A percentile compares a stretch with the other conserved stretches of the same genome.
Evolutionary conservation across 2,797 vertebrate species (phyloP).

Genomic region (Falco biarmicus): DNA sequence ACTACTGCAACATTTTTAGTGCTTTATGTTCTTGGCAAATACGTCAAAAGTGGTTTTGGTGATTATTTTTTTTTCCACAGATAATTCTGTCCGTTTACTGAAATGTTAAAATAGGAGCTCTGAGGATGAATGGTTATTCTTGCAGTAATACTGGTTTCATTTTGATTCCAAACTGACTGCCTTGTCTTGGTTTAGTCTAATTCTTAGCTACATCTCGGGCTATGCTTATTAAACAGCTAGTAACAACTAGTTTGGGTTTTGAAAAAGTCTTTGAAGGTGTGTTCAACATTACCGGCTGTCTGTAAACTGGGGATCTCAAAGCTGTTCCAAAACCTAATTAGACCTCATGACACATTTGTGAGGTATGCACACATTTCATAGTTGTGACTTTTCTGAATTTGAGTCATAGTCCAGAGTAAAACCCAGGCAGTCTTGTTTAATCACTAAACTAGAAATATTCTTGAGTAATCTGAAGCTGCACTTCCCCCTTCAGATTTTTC

Average conservation of each 20-base stretch:
- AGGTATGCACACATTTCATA: slow-evolving; percentile 9
- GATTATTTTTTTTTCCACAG: background rate
- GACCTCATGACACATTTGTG: slow-evolving; percentile 25
- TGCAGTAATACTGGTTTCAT: background rate
- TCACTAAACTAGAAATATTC: background rate
- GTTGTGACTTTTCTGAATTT: slow-evolving; percentile 43
- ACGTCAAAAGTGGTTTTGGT: background rate
- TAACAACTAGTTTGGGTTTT: background rate
- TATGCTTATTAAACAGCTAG: background rate
- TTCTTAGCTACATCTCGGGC: background rate
- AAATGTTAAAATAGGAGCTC: background rate
- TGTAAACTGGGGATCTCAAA: background rate
- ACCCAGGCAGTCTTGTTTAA: background rate
- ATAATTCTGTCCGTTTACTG: background rate
- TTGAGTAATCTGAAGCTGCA: background rate
- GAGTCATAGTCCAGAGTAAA: slow-evolving; percentile 24
- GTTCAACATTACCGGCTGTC: background rate
- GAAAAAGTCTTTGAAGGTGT: slow-evolving; percentile 30
- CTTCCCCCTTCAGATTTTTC: background rate
- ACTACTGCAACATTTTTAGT: background rate
- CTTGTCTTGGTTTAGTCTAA: background rate
- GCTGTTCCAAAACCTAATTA: slow-evolving; percentile 19
- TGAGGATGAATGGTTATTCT: background rate
- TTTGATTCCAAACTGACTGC: background rate
- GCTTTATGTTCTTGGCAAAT: background rate